phyloP scores from a whole-genome alignment of 2,888 invertebrate genomes.

The Celastrina argiolus region DNA sequence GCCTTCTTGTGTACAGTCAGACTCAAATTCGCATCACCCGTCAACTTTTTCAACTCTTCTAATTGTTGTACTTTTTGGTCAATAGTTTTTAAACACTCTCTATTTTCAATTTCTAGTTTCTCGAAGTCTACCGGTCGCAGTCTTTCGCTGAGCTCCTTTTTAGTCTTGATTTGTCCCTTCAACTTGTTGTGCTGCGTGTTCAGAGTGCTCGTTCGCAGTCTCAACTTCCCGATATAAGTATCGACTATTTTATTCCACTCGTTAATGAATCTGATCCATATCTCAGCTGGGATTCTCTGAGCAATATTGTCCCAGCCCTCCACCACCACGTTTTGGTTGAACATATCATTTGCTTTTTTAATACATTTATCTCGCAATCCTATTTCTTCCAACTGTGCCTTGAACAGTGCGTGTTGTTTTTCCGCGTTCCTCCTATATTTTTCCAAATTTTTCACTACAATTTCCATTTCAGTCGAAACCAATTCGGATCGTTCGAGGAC shows the following conservation, averaged over 20 bases:
- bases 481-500: conserved; percentile 72
- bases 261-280: conserved; percentile 77
- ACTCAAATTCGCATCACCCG: conserved; percentile 77
- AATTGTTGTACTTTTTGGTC: conserved; percentile 75
- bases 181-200: conserved; percentile 75
- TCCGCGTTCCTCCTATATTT: conserved; percentile 49
- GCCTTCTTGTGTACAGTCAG: conserved; percentile 76
- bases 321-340: conserved; percentile 71
- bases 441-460: conserved; percentile 51
- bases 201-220: conserved; percentile 76
- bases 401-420: conserved; percentile 58
- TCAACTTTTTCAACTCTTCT: conserved; percentile 76
- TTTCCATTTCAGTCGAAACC: conserved; percentile 68
- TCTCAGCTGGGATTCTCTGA: conserved; percentile 80
- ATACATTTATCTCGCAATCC: conserved; percentile 69
- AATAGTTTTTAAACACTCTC: conserved; percentile 67
- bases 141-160: conserved; percentile 77
- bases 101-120: conserved; percentile 79
- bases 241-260: conserved; percentile 78
- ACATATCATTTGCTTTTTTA: conserved; percentile 62
- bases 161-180: conserved; percentile 71
- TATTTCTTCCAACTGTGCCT: conserved; percentile 77
- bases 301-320: conserved; percentile 78
- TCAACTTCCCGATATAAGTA: conserved; percentile 76
- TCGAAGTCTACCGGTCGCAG: conserved; percentile 81